These are phyloP conservation scores for Parapsyche elsis DNA, from an alignment of 1,140 invertebrate species.

Conservation along the genomic window DNA sequence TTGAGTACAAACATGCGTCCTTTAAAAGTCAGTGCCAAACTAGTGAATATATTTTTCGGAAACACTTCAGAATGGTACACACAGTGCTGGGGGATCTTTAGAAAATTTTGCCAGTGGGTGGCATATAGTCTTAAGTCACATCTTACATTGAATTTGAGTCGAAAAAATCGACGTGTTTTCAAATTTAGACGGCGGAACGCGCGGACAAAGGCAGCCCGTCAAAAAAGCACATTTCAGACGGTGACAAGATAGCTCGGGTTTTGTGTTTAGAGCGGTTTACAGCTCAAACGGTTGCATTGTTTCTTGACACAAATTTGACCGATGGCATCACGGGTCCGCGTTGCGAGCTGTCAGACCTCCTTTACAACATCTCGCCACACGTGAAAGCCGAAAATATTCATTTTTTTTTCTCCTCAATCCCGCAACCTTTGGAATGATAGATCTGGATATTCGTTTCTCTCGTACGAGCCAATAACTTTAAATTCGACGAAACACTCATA, in stretches of 20 bases:
- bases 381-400: neutral
- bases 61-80: too few relatives aligned
- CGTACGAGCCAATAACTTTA: too few relatives aligned
- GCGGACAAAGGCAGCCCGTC: neutral
- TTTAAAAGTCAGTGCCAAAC: too few relatives aligned
- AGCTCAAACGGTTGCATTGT: conserved; percentile 35
- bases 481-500: too few relatives aligned
- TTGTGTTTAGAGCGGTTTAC: neutral
- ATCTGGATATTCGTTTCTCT: neutral
- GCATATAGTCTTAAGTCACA: too few relatives aligned
- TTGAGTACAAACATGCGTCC: too few relatives aligned
- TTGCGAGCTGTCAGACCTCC: conserved; percentile 26
- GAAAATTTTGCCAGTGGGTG: too few relatives aligned
- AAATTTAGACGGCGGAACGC: neutral
- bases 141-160: neutral
- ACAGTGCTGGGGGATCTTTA: too few relatives aligned
- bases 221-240: neutral
- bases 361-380: conserved; percentile 23
- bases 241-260: neutral
- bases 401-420: neutral
- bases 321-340: conserved; percentile 18
- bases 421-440: neutral
- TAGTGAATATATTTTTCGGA: too few relatives aligned
- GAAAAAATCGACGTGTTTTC: neutral
- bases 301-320: conserved; percentile 42